Percentiles rank a stretch among this genome's conserved stretches.
phyloP scores from a whole-genome alignment of 2,797 vertebrate species.

The Meda fulgida region DNA sequence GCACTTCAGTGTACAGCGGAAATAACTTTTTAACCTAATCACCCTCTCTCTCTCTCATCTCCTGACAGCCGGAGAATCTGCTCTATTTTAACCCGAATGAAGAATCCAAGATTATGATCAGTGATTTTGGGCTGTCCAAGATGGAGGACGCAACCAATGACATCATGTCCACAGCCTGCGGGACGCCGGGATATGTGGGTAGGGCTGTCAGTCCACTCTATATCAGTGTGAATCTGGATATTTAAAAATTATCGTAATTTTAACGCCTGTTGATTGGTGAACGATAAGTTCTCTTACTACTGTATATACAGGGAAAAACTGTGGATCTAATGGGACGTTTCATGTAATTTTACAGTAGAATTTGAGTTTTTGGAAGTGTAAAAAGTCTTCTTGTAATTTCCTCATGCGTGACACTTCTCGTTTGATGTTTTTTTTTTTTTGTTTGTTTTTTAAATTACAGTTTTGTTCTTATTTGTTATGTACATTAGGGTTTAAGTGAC shows the following conservation, averaged over 20 bases:
- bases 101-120: slow-evolving; percentile 98
- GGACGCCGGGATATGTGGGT: slow-evolving; percentile 97
- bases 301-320: neutral
- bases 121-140: slow-evolving; percentile 96
- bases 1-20: neutral
- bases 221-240: neutral
- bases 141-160: slow-evolving; percentile 93
- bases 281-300: neutral
- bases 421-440: no score
- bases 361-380: neutral
- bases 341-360: neutral
- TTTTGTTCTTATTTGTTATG: no score
- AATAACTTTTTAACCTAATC: neutral
- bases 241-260: neutral
- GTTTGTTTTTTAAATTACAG: no score
- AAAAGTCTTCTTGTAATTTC: neutral
- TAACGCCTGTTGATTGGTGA: neutral
- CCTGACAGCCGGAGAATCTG: slow-evolving; percentile 89
- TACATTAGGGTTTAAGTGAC: neutral
- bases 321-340: neutral
- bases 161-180: slow-evolving; percentile 97
- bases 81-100: slow-evolving; percentile 94
- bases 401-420: no score
- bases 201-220: slow-evolving; percentile 63
- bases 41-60: slow-evolving; percentile 30